Evolutionary conservation across 2,797 vertebrate species (phyloP).

Genomic region (Chanos chanos): DNA sequence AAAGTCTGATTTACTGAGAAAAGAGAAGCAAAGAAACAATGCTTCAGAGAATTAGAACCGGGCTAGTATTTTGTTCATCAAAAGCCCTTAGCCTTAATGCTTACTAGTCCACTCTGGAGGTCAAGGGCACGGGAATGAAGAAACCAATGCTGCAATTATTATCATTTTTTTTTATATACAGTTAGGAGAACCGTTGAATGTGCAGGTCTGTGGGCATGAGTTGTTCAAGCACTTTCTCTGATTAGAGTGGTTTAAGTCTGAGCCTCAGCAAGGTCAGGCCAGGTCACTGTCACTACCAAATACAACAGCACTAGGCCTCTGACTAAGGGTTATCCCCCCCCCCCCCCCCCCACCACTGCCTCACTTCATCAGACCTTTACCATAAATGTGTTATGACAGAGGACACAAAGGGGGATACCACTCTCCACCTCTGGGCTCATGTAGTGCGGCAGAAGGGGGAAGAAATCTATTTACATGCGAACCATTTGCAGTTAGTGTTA

Average conservation of each 20-base stretch:
- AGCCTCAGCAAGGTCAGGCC: slow-evolving; percentile 59
- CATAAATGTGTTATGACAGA: slow-evolving; percentile 34
- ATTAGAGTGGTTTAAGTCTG: not conserved
- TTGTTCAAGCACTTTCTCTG: no score
- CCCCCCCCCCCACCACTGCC: not conserved
- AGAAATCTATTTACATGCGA: slow-evolving; percentile 61
- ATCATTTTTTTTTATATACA: no score
- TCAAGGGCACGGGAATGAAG: no score
- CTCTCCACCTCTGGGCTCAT: slow-evolving; percentile 24
- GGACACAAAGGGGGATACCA: slow-evolving; percentile 63
- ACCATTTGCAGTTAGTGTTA: slow-evolving; percentile 54
- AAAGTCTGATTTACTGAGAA: no score
- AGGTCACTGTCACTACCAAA: slow-evolving; percentile 63
- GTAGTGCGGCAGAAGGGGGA: slow-evolving; percentile 47
- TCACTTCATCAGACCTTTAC: slow-evolving; percentile 53
- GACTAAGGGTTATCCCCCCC: not conserved
- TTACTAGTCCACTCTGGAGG: no score
- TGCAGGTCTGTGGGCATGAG: no score
- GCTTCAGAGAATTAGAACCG: no score
- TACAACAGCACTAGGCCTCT: slow-evolving; percentile 54
- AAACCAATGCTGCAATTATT: no score
- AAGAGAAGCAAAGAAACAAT: no score
- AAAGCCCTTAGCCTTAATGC: no score
- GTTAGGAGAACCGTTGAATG: no score
- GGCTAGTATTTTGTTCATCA: no score